Conservation (phyloP, 1,140 invertebrate species). For the Liolophura sinensis region DNA sequence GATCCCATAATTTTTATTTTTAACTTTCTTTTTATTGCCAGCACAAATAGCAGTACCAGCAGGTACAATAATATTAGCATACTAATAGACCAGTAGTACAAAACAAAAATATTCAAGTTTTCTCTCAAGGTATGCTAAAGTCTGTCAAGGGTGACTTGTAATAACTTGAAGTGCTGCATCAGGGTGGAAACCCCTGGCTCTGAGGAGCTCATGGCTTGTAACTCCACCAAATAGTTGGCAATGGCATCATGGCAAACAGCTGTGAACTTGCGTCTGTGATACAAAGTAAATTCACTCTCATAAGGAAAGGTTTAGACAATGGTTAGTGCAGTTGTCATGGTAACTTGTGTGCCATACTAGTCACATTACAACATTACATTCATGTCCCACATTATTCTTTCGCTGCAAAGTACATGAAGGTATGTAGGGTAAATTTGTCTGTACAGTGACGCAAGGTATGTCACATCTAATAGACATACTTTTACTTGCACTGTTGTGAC, state of each 20-base stretch:
- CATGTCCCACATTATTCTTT: not conserved
- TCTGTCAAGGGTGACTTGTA: conserved; percentile 51
- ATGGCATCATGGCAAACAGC: conserved; percentile 53
- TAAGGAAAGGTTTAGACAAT: not conserved
- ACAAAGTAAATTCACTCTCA: conserved; percentile 14
- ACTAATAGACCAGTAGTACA: too few relatives aligned
- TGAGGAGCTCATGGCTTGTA: conserved; percentile 50
- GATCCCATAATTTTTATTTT: too few relatives aligned
- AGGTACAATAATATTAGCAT: too few relatives aligned
- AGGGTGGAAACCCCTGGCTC: conserved; percentile 37
- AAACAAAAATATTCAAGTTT: too few relatives aligned
- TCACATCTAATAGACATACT: not conserved
- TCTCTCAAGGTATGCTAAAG: conserved; percentile 12
- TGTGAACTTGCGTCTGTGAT: conserved; percentile 48
- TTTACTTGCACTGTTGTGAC: too few relatives aligned
- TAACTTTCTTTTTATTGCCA: too few relatives aligned
- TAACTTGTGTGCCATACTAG: not conserved
- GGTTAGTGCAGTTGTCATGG: not conserved
- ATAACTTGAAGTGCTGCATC: conserved; percentile 36
- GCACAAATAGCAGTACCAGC: too few relatives aligned
- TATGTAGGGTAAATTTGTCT: not conserved
- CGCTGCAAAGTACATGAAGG: not conserved
- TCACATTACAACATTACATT: not conserved
- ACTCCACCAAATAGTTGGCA: conserved; percentile 56
- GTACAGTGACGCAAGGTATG: not conserved